Evolutionary conservation across 2,113 vertebrate genomes (phyloP).

Genomic region (Takifugu flavidus): DNA sequence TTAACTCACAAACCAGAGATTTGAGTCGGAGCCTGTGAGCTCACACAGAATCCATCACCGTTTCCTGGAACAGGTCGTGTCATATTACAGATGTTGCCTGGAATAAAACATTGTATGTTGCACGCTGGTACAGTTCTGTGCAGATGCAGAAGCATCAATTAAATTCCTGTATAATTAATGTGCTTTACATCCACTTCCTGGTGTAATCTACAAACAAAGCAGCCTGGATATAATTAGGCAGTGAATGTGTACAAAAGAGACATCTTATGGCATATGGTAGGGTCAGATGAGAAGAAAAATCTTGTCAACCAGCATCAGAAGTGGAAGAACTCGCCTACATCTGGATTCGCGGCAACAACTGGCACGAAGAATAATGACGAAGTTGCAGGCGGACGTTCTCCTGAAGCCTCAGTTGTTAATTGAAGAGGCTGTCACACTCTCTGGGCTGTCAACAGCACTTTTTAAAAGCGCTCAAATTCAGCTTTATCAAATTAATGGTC

Average conservation of each 20-base stretch:
- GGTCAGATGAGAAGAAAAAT: constrained; percentile 60
- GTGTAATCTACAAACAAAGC: constrained; percentile 40
- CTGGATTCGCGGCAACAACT: constrained; percentile 68
- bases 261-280: constrained; percentile 60
- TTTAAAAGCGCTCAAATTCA: constrained; percentile 58
- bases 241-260: constrained; percentile 59
- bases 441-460: constrained; percentile 53
- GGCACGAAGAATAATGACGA: constrained; percentile 62
- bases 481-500: constrained; percentile 66
- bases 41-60: too few species aligned
- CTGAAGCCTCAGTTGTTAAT: constrained; percentile 66
- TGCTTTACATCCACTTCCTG: constrained; percentile 20
- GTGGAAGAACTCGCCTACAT: constrained; percentile 60
- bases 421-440: constrained; percentile 68
- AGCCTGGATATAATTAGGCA: constrained; percentile 49
- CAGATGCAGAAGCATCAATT: background rate
- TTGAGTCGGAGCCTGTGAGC: too few species aligned
- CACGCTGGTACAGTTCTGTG: background rate
- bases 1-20: too few species aligned
- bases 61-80: too few species aligned
- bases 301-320: constrained; percentile 55
- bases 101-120: background rate
- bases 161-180: constrained; percentile 22
- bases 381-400: constrained; percentile 62
- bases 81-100: background rate